Conservation (phyloP, 2,113 vertebrate genomes). For the Sinocyclocheilus anshuiensis region DNA sequence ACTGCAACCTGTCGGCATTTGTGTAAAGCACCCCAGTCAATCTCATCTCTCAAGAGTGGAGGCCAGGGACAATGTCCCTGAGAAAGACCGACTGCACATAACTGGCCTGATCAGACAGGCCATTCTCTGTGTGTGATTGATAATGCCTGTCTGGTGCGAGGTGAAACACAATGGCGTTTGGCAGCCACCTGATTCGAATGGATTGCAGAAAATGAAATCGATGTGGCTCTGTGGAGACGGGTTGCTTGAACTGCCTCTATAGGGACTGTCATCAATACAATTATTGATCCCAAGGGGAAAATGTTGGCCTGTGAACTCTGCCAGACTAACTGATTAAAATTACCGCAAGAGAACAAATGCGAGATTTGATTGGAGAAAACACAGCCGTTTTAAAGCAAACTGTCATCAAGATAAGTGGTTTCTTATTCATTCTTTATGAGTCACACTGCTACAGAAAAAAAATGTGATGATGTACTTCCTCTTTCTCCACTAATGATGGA, state of each 20-base stretch:
- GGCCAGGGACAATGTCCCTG: conserved; percentile 43
- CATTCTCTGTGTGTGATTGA: conserved; percentile 54
- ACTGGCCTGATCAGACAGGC: conserved; percentile 34
- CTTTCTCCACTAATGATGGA: background rate
- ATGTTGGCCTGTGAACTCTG: conserved; percentile 37
- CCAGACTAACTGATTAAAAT: conserved; percentile 57
- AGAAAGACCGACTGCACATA: conserved; percentile 46
- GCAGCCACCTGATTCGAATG: conserved; percentile 46
- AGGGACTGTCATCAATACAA: conserved; percentile 55
- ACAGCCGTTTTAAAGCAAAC: conserved; percentile 50
- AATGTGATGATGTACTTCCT: conserved; percentile 17
- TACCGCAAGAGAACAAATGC: conserved; percentile 52
- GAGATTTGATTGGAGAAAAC: conserved; percentile 51
- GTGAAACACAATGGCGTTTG: conserved; percentile 55
- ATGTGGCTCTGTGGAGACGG: conserved; percentile 49
- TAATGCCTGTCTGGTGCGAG: conserved; percentile 52
- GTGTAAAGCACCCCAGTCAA: conserved; percentile 45
- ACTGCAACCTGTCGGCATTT: conserved; percentile 32
- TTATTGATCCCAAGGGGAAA: conserved; percentile 61
- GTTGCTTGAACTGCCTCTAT: conserved; percentile 56
- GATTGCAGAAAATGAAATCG: conserved; percentile 60
- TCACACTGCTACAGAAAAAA: background rate
- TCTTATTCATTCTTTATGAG: conserved; percentile 44
- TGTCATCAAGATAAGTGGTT: conserved; percentile 49
- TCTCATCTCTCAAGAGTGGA: conserved; percentile 51